These are phyloP conservation scores for Drosophila setifemur DNA, from an alignment of 1,140 invertebrate genomes.

Conservation along the genomic window DNA sequence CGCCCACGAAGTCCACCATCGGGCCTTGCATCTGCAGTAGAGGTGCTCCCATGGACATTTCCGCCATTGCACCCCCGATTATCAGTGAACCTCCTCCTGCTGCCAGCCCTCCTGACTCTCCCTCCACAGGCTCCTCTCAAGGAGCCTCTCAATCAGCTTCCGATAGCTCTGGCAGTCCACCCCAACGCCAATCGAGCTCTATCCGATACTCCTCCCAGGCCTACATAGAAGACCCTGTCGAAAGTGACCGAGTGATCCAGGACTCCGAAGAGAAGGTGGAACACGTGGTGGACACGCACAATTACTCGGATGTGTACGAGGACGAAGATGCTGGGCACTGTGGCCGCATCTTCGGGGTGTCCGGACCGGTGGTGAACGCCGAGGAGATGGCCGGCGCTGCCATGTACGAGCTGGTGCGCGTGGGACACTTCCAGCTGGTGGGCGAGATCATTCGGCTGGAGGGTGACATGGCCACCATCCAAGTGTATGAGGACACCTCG, in stretches of 20 bases:
- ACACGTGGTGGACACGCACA: not conserved
- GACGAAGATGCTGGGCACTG: conserved; percentile 93
- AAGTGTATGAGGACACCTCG: conserved; percentile 93
- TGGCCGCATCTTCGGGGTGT: conserved; percentile 98
- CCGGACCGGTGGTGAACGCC: conserved; percentile 88
- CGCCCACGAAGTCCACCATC: no score
- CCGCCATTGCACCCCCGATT: no score
- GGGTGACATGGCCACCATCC: conserved; percentile 83
- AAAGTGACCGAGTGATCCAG: not conserved
- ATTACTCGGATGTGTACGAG: conserved; percentile 84
- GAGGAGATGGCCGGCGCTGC: conserved; percentile 79
- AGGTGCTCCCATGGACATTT: no score
- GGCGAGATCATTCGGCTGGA: conserved; percentile 91
- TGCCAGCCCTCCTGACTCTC: no score
- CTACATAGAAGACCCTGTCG: no score
- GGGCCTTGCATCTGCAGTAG: no score
- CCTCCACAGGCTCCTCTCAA: no score
- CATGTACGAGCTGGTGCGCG: conserved; percentile 89
- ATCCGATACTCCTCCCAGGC: no score
- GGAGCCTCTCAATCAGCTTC: no score
- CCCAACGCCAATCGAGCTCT: no score
- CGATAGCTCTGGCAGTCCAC: no score
- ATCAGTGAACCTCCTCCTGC: no score
- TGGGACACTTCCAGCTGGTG: conserved; percentile 88
- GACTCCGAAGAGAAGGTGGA: not conserved